These are phyloP conservation scores for Zaprionus lineosus DNA, from an alignment of 2,888 invertebrate species.

Conservation along the genomic window DNA sequence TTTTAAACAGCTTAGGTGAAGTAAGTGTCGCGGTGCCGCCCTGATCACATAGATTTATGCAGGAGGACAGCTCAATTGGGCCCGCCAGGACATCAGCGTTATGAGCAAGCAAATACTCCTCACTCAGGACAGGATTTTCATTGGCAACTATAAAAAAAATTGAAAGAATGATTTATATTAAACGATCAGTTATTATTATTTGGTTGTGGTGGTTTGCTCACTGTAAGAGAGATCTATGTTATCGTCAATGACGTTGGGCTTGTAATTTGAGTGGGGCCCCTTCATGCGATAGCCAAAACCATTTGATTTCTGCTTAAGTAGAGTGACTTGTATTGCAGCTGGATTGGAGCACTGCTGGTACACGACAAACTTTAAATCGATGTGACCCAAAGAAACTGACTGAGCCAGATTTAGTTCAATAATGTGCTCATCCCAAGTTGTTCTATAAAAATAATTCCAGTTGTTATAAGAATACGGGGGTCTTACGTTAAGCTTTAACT, in stretches of 20 bases:
- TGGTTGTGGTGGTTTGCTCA: constrained; percentile 18
- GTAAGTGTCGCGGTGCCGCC: constrained; percentile 93
- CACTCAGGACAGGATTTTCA: constrained; percentile 90
- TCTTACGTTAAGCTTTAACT: no score
- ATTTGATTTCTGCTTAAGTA: constrained; percentile 87
- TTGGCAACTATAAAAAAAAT: no score
- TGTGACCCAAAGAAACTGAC: constrained; percentile 91
- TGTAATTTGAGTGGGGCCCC: constrained; percentile 79
- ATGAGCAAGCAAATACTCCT: constrained; percentile 92
- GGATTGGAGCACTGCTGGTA: constrained; percentile 89
- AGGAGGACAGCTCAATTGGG: constrained; percentile 91
- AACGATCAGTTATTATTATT: no score
- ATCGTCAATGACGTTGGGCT: constrained; percentile 83
- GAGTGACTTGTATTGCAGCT: constrained; percentile 91
- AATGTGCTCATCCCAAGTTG: constrained; percentile 96
- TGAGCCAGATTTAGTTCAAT: constrained; percentile 93
- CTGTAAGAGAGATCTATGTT: constrained; percentile 71
- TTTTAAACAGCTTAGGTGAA: constrained; percentile 91
- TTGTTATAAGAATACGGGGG: constrained; percentile 10
- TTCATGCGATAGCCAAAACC: constrained; percentile 86
- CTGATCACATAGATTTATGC: constrained; percentile 92
- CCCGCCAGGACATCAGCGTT: constrained; percentile 96
- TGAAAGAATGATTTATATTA: background rate
- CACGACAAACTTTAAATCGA: constrained; percentile 93
- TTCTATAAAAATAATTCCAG: constrained; percentile 79